These are phyloP conservation scores for Microcaecilia unicolor DNA, from an alignment of 2,797 vertebrate species.

Conservation along the genomic window DNA sequence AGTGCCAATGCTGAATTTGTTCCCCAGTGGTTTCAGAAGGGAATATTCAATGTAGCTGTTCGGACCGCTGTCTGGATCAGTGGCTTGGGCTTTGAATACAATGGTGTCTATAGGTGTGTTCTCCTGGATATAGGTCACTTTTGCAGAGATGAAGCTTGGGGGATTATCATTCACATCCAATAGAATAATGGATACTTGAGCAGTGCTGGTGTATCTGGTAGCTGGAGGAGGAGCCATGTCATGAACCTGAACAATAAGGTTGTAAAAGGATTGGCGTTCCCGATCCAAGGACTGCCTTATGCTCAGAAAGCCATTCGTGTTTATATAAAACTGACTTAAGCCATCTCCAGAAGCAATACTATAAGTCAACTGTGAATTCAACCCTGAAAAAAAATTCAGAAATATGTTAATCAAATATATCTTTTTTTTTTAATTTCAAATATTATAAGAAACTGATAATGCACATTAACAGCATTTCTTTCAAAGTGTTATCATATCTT, in stretches of 20 bases:
- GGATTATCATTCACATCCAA: conserved; percentile 89
- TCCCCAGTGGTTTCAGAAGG: conserved; percentile 59
- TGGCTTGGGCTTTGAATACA: conserved; percentile 76
- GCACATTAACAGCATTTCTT: too few relatives aligned
- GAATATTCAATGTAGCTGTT: conserved; percentile 97
- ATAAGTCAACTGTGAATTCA: conserved; percentile 75
- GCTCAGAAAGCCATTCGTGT: conserved; percentile 60
- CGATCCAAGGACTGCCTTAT: conserved; percentile 69
- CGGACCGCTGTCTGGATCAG: conserved; percentile 84
- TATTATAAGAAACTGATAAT: too few relatives aligned
- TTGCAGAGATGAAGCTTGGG: conserved; percentile 78
- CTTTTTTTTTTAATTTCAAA: too few relatives aligned
- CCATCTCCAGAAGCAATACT: conserved; percentile 82
- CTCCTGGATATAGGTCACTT: conserved; percentile 82
- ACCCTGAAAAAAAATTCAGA: too few relatives aligned
- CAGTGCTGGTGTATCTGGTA: conserved; percentile 77
- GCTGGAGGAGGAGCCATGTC: conserved; percentile 65
- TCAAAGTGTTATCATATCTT: too few relatives aligned
- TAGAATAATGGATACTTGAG: conserved; percentile 87
- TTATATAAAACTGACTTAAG: conserved; percentile 67
- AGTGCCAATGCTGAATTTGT: conserved; percentile 78
- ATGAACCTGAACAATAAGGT: conserved; percentile 76
- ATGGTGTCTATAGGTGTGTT: conserved; percentile 84
- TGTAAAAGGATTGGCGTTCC: conserved; percentile 92
- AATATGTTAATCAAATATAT: too few relatives aligned